Percentiles rank a stretch among this genome's conserved stretches.
phyloP scores from a whole-genome alignment of 2,888 invertebrate species.

The Charanyca ferruginea region DNA sequence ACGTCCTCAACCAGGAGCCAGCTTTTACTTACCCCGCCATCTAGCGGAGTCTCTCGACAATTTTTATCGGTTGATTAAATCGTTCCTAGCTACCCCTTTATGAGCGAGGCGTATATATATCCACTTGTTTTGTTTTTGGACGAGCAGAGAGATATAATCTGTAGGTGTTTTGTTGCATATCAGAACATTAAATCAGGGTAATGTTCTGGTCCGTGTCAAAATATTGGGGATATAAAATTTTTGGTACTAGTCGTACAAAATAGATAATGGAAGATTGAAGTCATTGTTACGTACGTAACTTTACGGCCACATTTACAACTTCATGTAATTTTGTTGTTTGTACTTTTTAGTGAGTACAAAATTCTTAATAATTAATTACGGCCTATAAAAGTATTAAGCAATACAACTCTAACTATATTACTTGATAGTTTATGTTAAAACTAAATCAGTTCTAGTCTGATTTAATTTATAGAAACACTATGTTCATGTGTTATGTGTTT shows the following conservation, averaged over 20 bases:
- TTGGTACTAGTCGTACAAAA: no score
- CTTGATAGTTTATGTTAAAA: no score
- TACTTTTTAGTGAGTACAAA: no score
- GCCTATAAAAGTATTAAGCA: no score
- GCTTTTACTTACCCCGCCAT: conserved; percentile 79
- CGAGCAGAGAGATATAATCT: conserved; percentile 75
- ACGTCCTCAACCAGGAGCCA: conserved; percentile 62
- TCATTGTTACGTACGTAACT: no score
- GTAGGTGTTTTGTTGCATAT: conserved; percentile 70
- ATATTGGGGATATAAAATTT: conserved; percentile 42
- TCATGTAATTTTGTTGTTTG: no score
- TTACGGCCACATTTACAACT: no score
- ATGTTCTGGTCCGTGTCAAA: conserved; percentile 49
- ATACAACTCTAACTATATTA: no score
- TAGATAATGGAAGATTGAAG: neutral
- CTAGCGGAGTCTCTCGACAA: conserved; percentile 78
- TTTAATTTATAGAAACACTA: no score
- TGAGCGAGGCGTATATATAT: conserved; percentile 75
- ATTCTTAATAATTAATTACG: no score
- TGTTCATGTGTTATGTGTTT: no score
- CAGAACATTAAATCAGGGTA: conserved; percentile 62
- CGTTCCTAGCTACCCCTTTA: conserved; percentile 87
- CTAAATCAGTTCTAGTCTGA: no score
- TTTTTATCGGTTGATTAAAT: conserved; percentile 89
- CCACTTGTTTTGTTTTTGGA: conserved; percentile 80